These are phyloP conservation scores for Malurus alboscapulatus DNA, from an alignment of 2,113 vertebrate genomes.

Conservation along the genomic window DNA sequence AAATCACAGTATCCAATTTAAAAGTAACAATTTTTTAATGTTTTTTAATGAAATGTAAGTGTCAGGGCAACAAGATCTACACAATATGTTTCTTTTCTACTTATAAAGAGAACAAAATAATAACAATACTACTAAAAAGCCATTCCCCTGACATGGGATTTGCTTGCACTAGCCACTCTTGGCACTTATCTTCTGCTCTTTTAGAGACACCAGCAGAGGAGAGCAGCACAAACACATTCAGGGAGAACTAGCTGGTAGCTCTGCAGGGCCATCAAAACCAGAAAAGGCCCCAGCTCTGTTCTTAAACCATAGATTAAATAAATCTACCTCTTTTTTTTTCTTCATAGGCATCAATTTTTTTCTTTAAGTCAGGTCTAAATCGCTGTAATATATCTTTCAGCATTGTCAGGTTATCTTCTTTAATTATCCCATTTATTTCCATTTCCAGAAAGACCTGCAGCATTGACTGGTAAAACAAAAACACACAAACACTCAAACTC, in stretches of 20 bases:
- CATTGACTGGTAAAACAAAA: slow-evolving; percentile 41
- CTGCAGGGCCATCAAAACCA: background rate
- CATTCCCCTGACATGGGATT: background rate
- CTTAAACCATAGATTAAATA: background rate
- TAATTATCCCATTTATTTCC: slow-evolving; percentile 22
- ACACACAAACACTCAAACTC: background rate
- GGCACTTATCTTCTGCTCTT: background rate
- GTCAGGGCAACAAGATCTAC: background rate
- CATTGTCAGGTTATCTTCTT: background rate
- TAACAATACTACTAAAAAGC: background rate
- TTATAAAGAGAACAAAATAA: background rate
- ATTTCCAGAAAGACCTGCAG: slow-evolving; percentile 47
- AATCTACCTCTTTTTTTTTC: background rate
- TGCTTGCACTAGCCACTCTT: background rate
- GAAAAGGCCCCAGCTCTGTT: background rate
- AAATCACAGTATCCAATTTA: background rate
- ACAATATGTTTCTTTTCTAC: background rate
- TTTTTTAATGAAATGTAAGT: background rate
- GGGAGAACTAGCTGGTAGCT: background rate
- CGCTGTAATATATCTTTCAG: background rate
- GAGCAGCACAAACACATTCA: background rate
- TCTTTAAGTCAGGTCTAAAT: slow-evolving; percentile 33
- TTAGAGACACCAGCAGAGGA: background rate
- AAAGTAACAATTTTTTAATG: too few relatives aligned
- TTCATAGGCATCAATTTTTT: slow-evolving; percentile 37